Conservation (phyloP, 2,888 invertebrate genomes). For the Andrena bicolor region DNA sequence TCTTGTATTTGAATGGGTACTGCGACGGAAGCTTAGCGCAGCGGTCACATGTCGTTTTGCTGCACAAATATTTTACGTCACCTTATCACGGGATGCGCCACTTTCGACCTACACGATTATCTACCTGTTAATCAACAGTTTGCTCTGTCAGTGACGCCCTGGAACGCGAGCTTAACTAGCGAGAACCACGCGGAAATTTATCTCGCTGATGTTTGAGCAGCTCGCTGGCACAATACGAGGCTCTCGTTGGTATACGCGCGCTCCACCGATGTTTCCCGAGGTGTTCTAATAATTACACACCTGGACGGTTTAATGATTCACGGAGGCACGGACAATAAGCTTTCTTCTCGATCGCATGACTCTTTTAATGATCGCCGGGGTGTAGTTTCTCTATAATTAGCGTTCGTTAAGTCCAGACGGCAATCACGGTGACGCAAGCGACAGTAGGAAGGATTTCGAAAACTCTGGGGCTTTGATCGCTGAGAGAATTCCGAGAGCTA, state of each 20-base stretch:
- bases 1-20: too few species aligned
- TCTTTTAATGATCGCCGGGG: conserved; percentile 55
- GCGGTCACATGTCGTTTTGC: not conserved
- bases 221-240: not conserved
- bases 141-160: not conserved
- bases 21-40: too few species aligned
- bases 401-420: conserved; percentile 34
- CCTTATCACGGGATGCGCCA: conserved; percentile 6
- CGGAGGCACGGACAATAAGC: not conserved
- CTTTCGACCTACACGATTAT: not conserved
- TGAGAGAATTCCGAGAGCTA: not conserved
- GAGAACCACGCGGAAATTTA: not conserved
- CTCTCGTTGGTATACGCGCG: not conserved
- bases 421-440: conserved; percentile 1
- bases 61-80: conserved; percentile 18
- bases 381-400: conserved; percentile 50
- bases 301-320: conserved; percentile 2
- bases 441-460: not conserved
- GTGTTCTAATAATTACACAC: not conserved
- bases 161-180: not conserved
- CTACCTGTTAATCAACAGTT: conserved; percentile 6
- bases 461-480: not conserved
- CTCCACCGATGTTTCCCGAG: not conserved
- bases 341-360: conserved; percentile 51
- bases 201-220: conserved; percentile 8